phyloP scores from a whole-genome alignment of 2,113 vertebrate genomes.

The Hystrix cristata region DNA sequence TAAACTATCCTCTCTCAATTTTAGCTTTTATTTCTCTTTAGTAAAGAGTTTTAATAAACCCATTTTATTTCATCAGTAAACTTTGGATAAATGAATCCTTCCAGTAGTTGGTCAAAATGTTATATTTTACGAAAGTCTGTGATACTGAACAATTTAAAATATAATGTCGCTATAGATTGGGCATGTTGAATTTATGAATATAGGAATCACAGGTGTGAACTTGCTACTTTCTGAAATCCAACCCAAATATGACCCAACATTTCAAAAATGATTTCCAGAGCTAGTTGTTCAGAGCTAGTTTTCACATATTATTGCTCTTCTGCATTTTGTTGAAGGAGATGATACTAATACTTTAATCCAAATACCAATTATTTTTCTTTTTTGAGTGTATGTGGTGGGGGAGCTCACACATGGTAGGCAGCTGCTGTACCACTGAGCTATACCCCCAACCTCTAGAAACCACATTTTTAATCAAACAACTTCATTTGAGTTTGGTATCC shows the following conservation, averaged over 20 bases:
- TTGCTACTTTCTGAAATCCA: slow-evolving; percentile 32
- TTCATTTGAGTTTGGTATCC: slow-evolving; percentile 19
- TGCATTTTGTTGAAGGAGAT: slow-evolving; percentile 37
- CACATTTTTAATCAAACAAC: not conserved
- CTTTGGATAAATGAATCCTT: not conserved
- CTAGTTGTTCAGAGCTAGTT: slow-evolving; percentile 29
- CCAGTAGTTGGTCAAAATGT: not conserved
- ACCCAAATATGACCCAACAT: not conserved
- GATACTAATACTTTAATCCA: not conserved
- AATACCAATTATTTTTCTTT: not conserved
- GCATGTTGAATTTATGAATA: not conserved
- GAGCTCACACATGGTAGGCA: not conserved
- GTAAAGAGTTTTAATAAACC: slow-evolving; percentile 4
- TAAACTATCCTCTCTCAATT: not conserved
- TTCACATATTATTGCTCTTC: not conserved
- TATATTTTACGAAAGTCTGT: slow-evolving; percentile 43
- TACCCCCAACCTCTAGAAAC: not conserved
- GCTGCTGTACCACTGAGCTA: not conserved
- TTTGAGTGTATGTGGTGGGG: not conserved
- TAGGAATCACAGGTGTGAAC: slow-evolving; percentile 2
- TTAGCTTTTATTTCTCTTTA: slow-evolving; percentile 47
- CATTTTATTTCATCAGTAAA: slow-evolving; percentile 52
- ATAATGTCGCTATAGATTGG: not conserved
- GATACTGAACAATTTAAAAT: slow-evolving; percentile 27
- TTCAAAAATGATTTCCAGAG: slow-evolving; percentile 39